Percentiles rank a stretch among this genome's conserved stretches.
Conservation (phyloP, 2,888 invertebrate species). For the Cheilosia vernalis region DNA sequence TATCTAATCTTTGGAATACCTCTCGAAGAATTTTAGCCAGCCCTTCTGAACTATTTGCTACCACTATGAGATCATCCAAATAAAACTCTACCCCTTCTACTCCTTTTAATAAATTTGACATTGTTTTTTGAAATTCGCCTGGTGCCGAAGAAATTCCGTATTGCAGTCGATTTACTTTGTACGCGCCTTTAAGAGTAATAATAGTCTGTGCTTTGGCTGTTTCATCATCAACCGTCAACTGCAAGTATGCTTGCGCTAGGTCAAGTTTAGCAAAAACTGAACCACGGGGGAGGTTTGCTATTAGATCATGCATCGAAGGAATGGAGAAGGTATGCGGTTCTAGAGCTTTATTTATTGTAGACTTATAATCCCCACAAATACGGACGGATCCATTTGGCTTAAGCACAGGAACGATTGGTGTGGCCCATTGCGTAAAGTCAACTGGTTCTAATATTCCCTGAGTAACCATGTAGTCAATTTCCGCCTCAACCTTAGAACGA, state of each 20-base stretch:
- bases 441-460: conserved; percentile 74
- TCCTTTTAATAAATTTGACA: conserved; percentile 41
- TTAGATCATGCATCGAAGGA: conserved; percentile 44
- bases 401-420: conserved; percentile 23
- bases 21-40: conserved; percentile 30
- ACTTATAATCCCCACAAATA: too few species aligned
- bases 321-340: conserved; percentile 76
- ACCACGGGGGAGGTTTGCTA: conserved; percentile 74
- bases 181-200: conserved; percentile 76
- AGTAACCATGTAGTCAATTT: conserved; percentile 63
- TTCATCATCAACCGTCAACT: conserved; percentile 74
- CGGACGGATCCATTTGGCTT: conserved; percentile 73
- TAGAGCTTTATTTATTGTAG: conserved; percentile 77
- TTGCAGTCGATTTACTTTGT: conserved; percentile 64
- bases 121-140: conserved; percentile 61
- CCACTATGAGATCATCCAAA: conserved; percentile 62
- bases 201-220: conserved; percentile 76
- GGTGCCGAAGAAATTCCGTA: conserved; percentile 57
- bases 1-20: conserved; percentile 29
- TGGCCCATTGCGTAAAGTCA: conserved; percentile 43
- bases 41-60: conserved; percentile 51
- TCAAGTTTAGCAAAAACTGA: too few species aligned
- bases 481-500: conserved; percentile 66
- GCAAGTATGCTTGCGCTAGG: too few species aligned
- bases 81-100: conserved; percentile 58